Base-by-base conservation (phyloP, 1,140 invertebrate species). In the Idris sp. region DNA sequence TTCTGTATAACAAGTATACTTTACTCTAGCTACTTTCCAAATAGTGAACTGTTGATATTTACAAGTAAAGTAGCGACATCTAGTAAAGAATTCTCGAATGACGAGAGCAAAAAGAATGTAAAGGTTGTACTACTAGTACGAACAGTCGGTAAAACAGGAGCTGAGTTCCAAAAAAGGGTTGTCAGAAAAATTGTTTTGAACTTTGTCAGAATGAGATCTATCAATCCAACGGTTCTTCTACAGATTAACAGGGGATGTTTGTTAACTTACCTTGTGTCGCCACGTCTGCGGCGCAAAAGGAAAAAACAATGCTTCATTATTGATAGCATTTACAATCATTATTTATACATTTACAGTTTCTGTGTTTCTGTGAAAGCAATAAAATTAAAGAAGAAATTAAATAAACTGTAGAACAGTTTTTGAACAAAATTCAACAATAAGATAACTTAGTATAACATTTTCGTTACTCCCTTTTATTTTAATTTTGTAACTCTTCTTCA, bases 221-320 rank as follows among this genome's bases (percentile, higher is more conserved):
- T 19, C 30, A 36, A 58, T 48, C 19, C 11, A 38, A 53, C 4
- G 14, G 13, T 38, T 40, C 13, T 11, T 59, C 44, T 62, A 67
- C 30, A 13, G 18, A n/a, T n/a, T 28, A 54, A 58, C 35, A 68
- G 41, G 58, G 61, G 33, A 31, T n/a, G n/a, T 72, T 58, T 28
- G 38, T 41, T 53, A 76, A 85, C 84, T 86, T 86, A 86, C 84
- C 84, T 86, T 81, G 62, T 74, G 75, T 83, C 84, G 84, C 83
- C 84, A 86, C 76, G 78, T 86, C 84, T 86, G 83, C 77, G 83
- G 83, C 80, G 83, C 79, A 77, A 82, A 83, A 82, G 77, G 80
- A 79, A 82, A 80, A 80, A 81, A n/a, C n/a, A 78, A 77, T 67
- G 33, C 19, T 49, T 62, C 22, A 30, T 62, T 64, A 62, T 62